phyloP scores from a whole-genome alignment of 2,113 vertebrate genomes.

The Caloenas nicobarica region DNA sequence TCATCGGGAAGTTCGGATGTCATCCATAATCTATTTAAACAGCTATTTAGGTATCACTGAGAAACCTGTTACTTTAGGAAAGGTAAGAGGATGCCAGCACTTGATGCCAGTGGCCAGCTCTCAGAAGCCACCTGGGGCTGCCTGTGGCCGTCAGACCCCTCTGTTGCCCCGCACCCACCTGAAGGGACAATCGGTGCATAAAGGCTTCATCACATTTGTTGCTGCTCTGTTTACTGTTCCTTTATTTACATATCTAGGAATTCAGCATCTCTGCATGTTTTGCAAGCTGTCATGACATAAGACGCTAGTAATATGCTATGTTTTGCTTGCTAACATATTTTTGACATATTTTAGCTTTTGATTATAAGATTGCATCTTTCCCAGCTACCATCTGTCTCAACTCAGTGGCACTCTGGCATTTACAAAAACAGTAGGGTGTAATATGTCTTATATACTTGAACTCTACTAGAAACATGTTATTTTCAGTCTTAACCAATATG shows the following conservation, averaged over 20 bases:
- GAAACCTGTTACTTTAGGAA: slow-evolving; percentile 59
- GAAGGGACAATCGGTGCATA: background rate
- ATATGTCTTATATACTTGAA: slow-evolving; percentile 77
- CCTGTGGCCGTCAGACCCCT: background rate
- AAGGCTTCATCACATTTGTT: slow-evolving; percentile 7
- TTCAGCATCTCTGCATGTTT: slow-evolving; percentile 75
- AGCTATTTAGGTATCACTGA: slow-evolving; percentile 66
- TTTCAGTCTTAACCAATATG: slow-evolving; percentile 80
- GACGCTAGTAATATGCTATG: slow-evolving; percentile 73
- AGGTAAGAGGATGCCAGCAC: slow-evolving; percentile 60
- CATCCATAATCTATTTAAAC: slow-evolving; percentile 73
- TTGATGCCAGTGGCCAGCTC: slow-evolving; percentile 26
- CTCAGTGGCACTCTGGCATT: slow-evolving; percentile 76
- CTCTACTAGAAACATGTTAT: slow-evolving; percentile 75
- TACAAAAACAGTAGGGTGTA: slow-evolving; percentile 81
- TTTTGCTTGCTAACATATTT: slow-evolving; percentile 84
- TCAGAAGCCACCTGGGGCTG: slow-evolving; percentile 39
- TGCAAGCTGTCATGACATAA: slow-evolving; percentile 82
- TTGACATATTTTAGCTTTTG: slow-evolving; percentile 84
- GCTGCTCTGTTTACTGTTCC: slow-evolving; percentile 58
- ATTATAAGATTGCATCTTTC: slow-evolving; percentile 82
- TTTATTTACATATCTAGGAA: slow-evolving; percentile 76
- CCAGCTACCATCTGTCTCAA: slow-evolving; percentile 84
- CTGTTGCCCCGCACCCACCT: background rate
- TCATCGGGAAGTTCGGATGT: slow-evolving; percentile 67